Evolutionary conservation across 2,797 vertebrate species (phyloP).

Genomic region (Potorous gilbertii): DNA sequence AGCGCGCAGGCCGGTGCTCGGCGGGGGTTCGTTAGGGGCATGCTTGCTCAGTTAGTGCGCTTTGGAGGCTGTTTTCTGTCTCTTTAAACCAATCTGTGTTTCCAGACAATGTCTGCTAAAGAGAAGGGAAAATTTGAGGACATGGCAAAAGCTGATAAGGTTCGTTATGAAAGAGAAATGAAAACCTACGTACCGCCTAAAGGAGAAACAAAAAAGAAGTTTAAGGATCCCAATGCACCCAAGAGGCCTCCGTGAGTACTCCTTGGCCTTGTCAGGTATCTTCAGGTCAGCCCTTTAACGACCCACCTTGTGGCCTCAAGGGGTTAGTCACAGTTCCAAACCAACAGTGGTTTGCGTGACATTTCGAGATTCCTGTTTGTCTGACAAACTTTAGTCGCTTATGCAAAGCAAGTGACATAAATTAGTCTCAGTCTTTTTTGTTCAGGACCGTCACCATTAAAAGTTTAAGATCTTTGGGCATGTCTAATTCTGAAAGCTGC

Average conservation of each 20-base stretch:
- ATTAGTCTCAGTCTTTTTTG: not conserved
- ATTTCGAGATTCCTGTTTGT: not conserved
- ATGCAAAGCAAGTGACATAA: no score
- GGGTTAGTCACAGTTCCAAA: constrained; percentile 10
- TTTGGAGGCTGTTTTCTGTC: not conserved
- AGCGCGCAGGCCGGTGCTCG: not conserved
- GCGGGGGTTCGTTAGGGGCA: not conserved
- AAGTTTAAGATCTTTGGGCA: not conserved
- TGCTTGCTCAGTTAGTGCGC: not conserved
- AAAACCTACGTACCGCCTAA: constrained; percentile 95
- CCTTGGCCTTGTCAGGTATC: constrained; percentile 20
- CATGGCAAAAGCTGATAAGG: constrained; percentile 94
- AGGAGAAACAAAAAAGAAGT: constrained; percentile 96
- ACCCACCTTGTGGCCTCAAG: constrained; percentile 5
- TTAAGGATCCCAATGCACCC: constrained; percentile 98
- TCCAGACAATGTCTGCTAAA: constrained; percentile 95
- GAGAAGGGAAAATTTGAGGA: constrained; percentile 99
- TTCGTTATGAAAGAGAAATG: constrained; percentile 98
- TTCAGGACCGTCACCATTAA: not conserved
- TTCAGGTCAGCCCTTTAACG: not conserved
- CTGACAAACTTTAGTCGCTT: not conserved
- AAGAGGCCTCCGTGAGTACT: constrained; percentile 97
- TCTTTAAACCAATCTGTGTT: constrained; percentile 45
- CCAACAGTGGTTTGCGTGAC: not conserved
- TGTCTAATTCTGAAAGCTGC: not conserved